phyloP scores from a whole-genome alignment of 2,113 vertebrate species.

The Clarias gariepinus region DNA sequence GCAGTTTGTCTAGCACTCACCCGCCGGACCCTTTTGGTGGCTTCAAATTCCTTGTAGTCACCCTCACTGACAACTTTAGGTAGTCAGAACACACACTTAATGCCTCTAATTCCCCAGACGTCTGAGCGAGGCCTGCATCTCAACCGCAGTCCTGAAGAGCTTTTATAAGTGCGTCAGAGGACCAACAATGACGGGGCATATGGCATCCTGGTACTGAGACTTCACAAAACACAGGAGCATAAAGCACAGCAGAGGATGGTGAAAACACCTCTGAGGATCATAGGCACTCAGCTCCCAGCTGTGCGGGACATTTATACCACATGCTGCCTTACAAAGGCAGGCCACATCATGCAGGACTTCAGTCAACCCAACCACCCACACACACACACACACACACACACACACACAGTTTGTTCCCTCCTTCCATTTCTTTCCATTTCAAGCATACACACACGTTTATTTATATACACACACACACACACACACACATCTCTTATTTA shows the following conservation, averaged over 20 bases:
- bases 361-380: not conserved
- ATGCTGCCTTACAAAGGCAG: slow-evolving; percentile 8
- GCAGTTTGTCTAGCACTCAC: not conserved
- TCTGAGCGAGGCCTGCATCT: not conserved
- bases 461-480: not conserved
- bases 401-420: not conserved
- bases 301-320: slow-evolving; percentile 5
- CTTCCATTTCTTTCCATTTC: not conserved
- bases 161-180: not conserved
- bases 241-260: slow-evolving; percentile 5
- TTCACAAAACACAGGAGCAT: not conserved
- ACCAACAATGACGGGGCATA: not conserved
- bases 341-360: not conserved
- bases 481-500: not conserved
- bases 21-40: not conserved
- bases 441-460: not conserved
- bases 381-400: too few species aligned
- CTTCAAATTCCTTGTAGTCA: not conserved
- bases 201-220: not conserved
- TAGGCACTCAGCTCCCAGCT: slow-evolving; percentile 3
- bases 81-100: not conserved
- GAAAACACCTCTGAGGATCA: slow-evolving; percentile 12
- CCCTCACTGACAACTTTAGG: not conserved
- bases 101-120: not conserved
- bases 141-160: not conserved